These are phyloP conservation scores for Carabus problematicus DNA, from an alignment of 2,888 invertebrate genomes.

Conservation along the genomic window DNA sequence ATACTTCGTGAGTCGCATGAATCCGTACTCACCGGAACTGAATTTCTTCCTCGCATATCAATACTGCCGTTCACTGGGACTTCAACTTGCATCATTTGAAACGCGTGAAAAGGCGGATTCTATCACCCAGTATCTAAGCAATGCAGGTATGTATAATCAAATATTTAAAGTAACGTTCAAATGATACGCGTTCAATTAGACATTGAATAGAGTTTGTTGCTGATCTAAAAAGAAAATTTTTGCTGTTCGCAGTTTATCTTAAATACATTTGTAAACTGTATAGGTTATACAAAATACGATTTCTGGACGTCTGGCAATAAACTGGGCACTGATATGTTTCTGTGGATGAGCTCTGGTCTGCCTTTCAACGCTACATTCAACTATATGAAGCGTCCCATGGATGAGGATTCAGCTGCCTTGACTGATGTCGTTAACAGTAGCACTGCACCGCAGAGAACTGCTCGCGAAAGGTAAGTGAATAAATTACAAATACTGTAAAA, in stretches of 20 bases:
- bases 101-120: slow-evolving; percentile 87
- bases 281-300: slow-evolving; percentile 79
- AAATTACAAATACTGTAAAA: neutral
- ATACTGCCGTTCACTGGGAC: slow-evolving; percentile 84
- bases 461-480: slow-evolving; percentile 71
- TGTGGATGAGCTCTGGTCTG: slow-evolving; percentile 89
- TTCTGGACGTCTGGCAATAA: slow-evolving; percentile 92
- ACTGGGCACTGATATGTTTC: slow-evolving; percentile 84
- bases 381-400: slow-evolving; percentile 70
- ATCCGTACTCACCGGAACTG: slow-evolving; percentile 84
- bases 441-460: slow-evolving; percentile 80
- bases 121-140: slow-evolving; percentile 81
- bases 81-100: slow-evolving; percentile 85
- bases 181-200: too few species aligned
- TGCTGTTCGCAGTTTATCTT: neutral
- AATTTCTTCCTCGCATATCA: slow-evolving; percentile 89
- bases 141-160: slow-evolving; percentile 69
- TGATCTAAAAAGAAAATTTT: too few species aligned
- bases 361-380: slow-evolving; percentile 90
- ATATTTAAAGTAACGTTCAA: neutral
- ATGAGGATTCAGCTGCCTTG: slow-evolving; percentile 46
- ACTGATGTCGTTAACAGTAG: slow-evolving; percentile 72
- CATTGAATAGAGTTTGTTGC: too few species aligned
- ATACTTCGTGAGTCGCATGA: slow-evolving; percentile 86
- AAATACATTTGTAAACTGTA: neutral